Evolutionary conservation across 2,797 vertebrate species (phyloP).

Genomic region (Sandelia bainsii): DNA sequence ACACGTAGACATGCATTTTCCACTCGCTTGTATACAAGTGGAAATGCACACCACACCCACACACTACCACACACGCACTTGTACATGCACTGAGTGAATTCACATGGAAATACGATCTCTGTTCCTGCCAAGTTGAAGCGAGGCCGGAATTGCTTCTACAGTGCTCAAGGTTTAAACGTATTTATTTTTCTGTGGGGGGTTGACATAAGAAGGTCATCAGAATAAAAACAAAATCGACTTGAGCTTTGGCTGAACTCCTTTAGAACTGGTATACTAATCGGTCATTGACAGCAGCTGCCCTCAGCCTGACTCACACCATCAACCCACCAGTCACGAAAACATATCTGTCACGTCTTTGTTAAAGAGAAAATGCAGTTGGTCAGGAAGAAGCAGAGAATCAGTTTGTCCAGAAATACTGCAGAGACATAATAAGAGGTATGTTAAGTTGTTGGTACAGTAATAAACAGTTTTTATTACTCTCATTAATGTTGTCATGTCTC

Average conservation of each 20-base stretch:
- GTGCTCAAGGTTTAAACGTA: slow-evolving; percentile 66
- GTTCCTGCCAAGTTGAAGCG: slow-evolving; percentile 69
- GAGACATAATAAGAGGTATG: no score
- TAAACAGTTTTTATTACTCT: no score
- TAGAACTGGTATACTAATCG: slow-evolving; percentile 40
- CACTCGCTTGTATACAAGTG: slow-evolving; percentile 40
- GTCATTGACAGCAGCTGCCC: slow-evolving; percentile 14
- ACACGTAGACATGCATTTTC: slow-evolving; percentile 29
- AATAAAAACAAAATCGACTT: slow-evolving; percentile 60
- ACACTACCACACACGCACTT: slow-evolving; percentile 31
- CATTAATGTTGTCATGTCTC: no score
- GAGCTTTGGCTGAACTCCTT: slow-evolving; percentile 63
- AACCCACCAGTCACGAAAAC: slow-evolving; percentile 9
- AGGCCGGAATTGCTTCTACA: slow-evolving; percentile 62
- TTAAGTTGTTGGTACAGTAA: no score
- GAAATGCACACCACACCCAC: slow-evolving; percentile 27
- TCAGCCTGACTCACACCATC: slow-evolving; percentile 13
- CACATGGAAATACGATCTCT: slow-evolving; percentile 78
- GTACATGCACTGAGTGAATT: slow-evolving; percentile 55
- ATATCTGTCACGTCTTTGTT: neutral
- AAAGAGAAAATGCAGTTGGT: neutral
- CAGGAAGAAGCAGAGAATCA: no score
- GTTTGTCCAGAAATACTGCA: no score
- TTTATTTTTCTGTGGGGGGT: slow-evolving; percentile 72
- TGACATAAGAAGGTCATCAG: slow-evolving; percentile 68